Conservation (phyloP, 1,140 invertebrate species). For the Leptinotarsa texana region DNA sequence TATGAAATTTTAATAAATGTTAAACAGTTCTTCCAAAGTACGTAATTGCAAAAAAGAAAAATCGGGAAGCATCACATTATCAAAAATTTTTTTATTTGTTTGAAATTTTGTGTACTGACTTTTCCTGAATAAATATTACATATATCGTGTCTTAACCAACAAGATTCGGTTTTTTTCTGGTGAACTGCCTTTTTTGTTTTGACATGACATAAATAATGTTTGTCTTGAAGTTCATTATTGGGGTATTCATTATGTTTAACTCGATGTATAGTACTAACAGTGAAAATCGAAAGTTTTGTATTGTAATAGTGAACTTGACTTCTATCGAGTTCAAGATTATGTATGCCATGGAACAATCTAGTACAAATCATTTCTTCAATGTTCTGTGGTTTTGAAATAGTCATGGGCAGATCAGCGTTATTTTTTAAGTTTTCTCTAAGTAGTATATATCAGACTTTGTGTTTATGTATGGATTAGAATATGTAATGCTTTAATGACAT, state of each 20-base stretch:
- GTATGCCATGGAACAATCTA: neutral
- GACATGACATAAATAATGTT: neutral
- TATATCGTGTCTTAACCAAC: conserved; percentile 3
- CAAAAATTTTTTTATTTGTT: neutral
- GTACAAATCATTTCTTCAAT: neutral
- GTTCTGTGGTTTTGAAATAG: neutral
- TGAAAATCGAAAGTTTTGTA: neutral
- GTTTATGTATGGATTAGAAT: conserved; percentile 2
- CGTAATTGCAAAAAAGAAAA: neutral
- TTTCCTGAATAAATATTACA: neutral
- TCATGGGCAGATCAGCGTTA: neutral
- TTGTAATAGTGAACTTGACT: neutral
- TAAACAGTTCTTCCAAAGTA: neutral
- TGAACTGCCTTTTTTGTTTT: neutral
- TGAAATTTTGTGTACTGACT: neutral
- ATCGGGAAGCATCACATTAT: neutral
- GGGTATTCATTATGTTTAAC: neutral
- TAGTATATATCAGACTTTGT: conserved; percentile 4
- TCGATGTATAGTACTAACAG: neutral
- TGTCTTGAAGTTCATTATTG: neutral
- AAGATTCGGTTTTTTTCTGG: neutral
- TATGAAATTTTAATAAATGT: neutral
- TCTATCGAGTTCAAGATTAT: conserved; percentile 2
- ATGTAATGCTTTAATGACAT: neutral
- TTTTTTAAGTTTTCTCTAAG: neutral